Conservation (phyloP, 92 coral and sea anemone genomes). For the Porites divaricata region DNA sequence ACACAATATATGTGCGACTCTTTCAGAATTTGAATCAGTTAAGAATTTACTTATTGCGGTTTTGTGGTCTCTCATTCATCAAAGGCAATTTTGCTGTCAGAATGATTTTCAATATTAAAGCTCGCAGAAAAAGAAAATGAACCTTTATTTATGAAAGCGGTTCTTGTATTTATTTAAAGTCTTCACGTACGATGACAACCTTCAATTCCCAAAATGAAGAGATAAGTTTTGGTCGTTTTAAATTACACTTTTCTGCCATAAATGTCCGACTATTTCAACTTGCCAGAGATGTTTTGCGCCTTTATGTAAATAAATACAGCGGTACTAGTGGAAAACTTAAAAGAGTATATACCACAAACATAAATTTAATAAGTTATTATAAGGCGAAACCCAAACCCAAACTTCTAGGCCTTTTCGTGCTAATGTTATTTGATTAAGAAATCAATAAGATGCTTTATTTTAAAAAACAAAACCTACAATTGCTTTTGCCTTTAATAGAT, state of each 20-base stretch:
- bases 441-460: background rate
- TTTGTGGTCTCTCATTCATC: background rate
- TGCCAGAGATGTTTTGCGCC: background rate
- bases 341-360: background rate
- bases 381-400: background rate
- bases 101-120: background rate
- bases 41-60: constrained; percentile 4
- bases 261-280: background rate
- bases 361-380: background rate
- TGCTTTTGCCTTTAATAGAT: too few species aligned
- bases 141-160: background rate
- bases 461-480: too few species aligned
- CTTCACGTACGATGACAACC: background rate
- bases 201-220: background rate
- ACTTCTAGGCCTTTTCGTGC: background rate
- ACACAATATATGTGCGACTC: too few species aligned
- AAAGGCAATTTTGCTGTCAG: background rate
- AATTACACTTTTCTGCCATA: too few species aligned
- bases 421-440: background rate
- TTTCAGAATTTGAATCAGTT: background rate
- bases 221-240: background rate
- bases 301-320: constrained; percentile 31
- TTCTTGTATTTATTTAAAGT: background rate
- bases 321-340: background rate
- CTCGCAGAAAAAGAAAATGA: background rate